Evolutionary conservation across 2,113 vertebrate species (phyloP).

Genomic region (Coreoperca whiteheadi): DNA sequence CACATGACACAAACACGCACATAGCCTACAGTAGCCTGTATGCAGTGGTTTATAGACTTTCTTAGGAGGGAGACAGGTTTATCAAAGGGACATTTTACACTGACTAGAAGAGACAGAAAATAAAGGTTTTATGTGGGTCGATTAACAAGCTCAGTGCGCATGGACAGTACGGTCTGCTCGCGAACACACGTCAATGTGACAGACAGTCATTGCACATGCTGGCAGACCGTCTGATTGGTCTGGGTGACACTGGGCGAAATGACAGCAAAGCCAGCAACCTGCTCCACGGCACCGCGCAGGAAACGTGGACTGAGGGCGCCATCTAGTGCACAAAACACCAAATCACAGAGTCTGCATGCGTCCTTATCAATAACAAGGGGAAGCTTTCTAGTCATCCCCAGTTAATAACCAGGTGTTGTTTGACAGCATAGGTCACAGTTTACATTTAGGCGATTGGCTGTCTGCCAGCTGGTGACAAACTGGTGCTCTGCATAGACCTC

Average conservation of each 20-base stretch:
- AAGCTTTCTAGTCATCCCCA: background rate
- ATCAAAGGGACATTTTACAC: background rate
- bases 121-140: rapidly evolving
- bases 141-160: background rate
- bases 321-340: conserved; percentile 55
- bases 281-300: background rate
- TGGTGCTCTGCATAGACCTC: background rate
- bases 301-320: conserved; percentile 54
- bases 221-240: conserved; percentile 28
- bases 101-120: background rate
- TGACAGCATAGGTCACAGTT: background rate
- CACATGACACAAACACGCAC: background rate
- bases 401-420: background rate
- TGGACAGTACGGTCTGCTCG: background rate
- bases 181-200: conserved; percentile 4
- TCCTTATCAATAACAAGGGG: background rate
- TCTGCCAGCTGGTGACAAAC: background rate
- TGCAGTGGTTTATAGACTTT: background rate
- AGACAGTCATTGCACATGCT: conserved; percentile 23
- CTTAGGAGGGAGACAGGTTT: background rate
- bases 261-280: conserved; percentile 1
- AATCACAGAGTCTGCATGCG: background rate
- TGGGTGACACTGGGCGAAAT: conserved; percentile 8
- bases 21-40: conserved; percentile 75
- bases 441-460: background rate